These are phyloP conservation scores for Latheticus oryzae DNA, from an alignment of 2,888 invertebrate species.

Conservation along the genomic window DNA sequence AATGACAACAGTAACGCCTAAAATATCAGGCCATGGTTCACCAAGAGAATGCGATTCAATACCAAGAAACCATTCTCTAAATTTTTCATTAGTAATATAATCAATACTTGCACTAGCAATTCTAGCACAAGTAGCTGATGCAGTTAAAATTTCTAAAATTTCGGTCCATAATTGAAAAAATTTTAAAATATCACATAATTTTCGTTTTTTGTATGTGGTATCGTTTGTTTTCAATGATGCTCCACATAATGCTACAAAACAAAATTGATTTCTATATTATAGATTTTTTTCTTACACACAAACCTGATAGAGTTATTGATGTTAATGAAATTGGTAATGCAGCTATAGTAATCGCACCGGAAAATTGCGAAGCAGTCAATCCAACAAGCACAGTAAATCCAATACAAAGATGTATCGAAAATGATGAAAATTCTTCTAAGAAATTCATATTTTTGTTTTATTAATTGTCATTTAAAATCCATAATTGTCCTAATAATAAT, in stretches of 20 bases:
- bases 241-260: constrained; percentile 56
- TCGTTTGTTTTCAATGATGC: constrained; percentile 48
- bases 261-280: constrained; percentile 16
- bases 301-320: constrained; percentile 69
- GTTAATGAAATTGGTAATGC: constrained; percentile 69
- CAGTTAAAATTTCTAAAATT: constrained; percentile 71
- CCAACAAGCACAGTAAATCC: constrained; percentile 71
- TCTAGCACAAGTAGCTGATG: constrained; percentile 73
- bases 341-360: constrained; percentile 70
- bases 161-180: constrained; percentile 73
- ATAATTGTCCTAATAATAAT: constrained; percentile 11
- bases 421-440: constrained; percentile 57
- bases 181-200: constrained; percentile 68
- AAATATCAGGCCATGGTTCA: constrained; percentile 74
- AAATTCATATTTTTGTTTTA: constrained; percentile 47
- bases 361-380: constrained; percentile 70
- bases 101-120: constrained; percentile 74
- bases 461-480: constrained; percentile 33
- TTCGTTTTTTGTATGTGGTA: constrained; percentile 61
- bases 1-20: constrained; percentile 72
- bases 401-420: constrained; percentile 70
- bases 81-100: constrained; percentile 71
- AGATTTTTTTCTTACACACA: constrained; percentile 16
- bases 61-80: constrained; percentile 72
- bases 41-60: constrained; percentile 71